Conservation (phyloP, 2,113 vertebrate species). For the Porphyrio hochstetteri region DNA sequence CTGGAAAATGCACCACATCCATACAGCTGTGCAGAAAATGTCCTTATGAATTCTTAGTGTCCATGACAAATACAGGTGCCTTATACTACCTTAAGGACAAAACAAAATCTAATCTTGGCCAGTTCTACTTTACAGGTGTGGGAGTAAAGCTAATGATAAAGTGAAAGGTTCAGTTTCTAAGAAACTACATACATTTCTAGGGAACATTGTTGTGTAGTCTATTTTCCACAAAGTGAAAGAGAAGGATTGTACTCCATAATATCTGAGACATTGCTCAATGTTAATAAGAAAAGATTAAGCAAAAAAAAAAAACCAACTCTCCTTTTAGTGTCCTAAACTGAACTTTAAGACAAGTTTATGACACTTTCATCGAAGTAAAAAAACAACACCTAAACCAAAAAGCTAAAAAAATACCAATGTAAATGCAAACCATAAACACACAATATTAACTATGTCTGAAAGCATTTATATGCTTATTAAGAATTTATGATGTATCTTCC, state of each 20-base stretch:
- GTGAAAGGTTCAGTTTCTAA: background rate
- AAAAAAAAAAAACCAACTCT: background rate
- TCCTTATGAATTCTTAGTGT: background rate
- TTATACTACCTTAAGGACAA: background rate
- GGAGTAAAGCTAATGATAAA: background rate
- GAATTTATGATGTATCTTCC: background rate
- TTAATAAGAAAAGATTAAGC: background rate
- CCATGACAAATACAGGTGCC: background rate
- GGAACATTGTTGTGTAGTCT: background rate
- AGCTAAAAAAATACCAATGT: background rate
- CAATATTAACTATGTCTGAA: background rate
- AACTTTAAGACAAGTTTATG: background rate
- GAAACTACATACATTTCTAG: background rate
- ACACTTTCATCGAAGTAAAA: background rate
- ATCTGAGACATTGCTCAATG: background rate
- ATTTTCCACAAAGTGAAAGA: background rate
- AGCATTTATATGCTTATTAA: background rate
- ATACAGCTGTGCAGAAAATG: background rate
- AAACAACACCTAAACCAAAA: accelerated
- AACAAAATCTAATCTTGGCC: background rate
- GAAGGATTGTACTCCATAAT: background rate
- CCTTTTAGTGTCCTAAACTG: background rate
- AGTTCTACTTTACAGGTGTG: background rate
- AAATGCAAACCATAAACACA: background rate
- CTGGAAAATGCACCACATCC: background rate